Evolutionary conservation across 1,140 invertebrate species (phyloP), one percentile per base, ranked within the genome.

Genomic region (Zaprionus capensis): DNA sequence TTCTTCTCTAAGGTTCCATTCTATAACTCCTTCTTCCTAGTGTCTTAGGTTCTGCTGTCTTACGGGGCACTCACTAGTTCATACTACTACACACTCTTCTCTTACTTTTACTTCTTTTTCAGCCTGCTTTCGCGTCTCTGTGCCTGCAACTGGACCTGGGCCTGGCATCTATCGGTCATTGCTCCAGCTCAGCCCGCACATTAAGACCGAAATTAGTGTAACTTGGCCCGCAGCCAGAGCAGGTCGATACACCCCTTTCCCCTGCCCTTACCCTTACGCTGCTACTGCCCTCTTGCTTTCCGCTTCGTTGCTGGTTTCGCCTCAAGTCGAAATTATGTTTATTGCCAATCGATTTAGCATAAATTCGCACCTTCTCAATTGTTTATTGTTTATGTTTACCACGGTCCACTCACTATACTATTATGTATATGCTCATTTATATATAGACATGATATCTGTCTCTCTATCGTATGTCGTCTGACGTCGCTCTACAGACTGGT

Each of bases 301-400:
- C 36, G 34, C 57, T 67, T 67, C 64, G 34, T 26, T 55, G n/a
- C n/a, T 26, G 11, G 44, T 28, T 62, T 28, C 67, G 57, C 67
- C 34, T 70, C 11, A 22, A 51, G 31, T 17, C 11, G 34, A 22
- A 64, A 71, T 65, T 56, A 57, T 66, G 68, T 67, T 79, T 84
- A 81, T 84, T 88, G 81, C 9, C 78, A 81, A 87, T 90, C 84
- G 71, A 59, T 78, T 90, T 90, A 81, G 77, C 81, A 90, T 90
- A 90, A 88, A 82, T 88, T 88, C 86, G 85, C 85, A 88, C 85
- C 85, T 88, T 82, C 41, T 85, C 72, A 77, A 85, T 82, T 90
- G 78, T 81, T 88, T 82, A 84, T 81, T 90, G 84, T 88, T 88
- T 82, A 78, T 81, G 84, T 83, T 80, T 78, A 78, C 56, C 31